Conservation (phyloP, 2,113 vertebrate species). For the Anguilla japonica region DNA sequence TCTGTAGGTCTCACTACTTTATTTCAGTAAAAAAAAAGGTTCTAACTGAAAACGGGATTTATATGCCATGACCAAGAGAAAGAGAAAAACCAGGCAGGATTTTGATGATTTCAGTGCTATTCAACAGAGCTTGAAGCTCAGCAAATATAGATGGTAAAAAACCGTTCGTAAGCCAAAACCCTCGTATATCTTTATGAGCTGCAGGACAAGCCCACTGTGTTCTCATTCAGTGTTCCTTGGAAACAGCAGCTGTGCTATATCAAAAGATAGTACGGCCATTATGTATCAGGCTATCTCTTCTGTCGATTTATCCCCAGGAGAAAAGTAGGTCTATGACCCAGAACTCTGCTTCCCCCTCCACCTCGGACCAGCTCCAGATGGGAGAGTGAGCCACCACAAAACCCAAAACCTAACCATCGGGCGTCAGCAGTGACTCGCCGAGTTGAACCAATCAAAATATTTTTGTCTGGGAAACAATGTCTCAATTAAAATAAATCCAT, state of each 20-base stretch:
- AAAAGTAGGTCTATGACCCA: neutral
- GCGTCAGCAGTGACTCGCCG: neutral
- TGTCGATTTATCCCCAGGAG: neutral
- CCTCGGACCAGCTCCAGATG: neutral
- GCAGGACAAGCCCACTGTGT: neutral
- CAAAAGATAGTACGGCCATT: neutral
- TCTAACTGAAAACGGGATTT: neutral
- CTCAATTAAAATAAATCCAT: neutral
- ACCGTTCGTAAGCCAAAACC: neutral
- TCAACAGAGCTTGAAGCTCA: neutral
- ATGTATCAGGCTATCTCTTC: neutral
- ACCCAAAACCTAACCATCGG: neutral
- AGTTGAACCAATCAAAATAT: neutral
- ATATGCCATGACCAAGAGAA: neutral
- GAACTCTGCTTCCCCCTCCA: neutral
- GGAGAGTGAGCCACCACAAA: neutral
- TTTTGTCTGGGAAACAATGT: neutral
- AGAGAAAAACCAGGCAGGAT: too few relatives aligned
- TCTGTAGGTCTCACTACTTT: neutral
- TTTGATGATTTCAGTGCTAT: neutral
- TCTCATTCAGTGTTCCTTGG: neutral
- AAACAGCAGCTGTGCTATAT: neutral
- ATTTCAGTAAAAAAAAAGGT: neutral
- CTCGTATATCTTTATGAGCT: neutral
- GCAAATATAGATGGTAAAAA: neutral